Evolutionary conservation across 2,113 vertebrate genomes (phyloP), one percentile per base, ranked within the genome.

Genomic region (Microtus montanus): DNA sequence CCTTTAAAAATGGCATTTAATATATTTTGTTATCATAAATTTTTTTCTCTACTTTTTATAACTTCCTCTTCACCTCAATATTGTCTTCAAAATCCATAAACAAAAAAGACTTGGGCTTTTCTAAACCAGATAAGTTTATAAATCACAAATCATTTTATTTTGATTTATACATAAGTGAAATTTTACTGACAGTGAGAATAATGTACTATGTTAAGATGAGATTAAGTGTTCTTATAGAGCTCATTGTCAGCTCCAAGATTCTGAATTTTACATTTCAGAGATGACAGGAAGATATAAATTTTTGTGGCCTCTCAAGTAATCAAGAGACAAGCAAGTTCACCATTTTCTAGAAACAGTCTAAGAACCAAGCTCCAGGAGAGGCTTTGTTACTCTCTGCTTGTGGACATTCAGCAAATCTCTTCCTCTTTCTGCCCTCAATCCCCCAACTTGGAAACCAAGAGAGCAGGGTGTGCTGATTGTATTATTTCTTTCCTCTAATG

Each of bases 111-210:
- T 58, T 71, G 49, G 12, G 49, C 30, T 88, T 95, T 88, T 92
- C 11, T 61, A 83, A 92, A 95, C 11, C 28, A 91, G 92, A 58
- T 44, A 5, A 33, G 44, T 35, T n/a, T 96, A 58, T 86, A 38
- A 58, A 24, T 58, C n/a, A 58, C 26, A 89, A 83, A 66, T 74
- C 24, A 24, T 41, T 90, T 75, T 78, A 87, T 90, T 95, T 83
- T 94, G 52, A 91, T 85, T 91, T 52, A 88, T 49, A 5, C 79
- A 41, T n/a, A 78, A 83, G 68, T 73, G 28, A 96, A 96, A 70
- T 90, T 95, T 87, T 66, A 3, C 77, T 93, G 15, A 73, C 93
- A 93, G 54, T 70, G 20, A 88, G n/a, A 74, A 20, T 19, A 35
- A 38, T 80, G 0, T 15, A 35, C 22, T 49, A 12, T 68, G 89